Evolutionary conservation across 2,888 invertebrate genomes (phyloP), one percentile per base, ranked within the genome.

Genomic region (Cataglyphis altisquamis): DNA sequence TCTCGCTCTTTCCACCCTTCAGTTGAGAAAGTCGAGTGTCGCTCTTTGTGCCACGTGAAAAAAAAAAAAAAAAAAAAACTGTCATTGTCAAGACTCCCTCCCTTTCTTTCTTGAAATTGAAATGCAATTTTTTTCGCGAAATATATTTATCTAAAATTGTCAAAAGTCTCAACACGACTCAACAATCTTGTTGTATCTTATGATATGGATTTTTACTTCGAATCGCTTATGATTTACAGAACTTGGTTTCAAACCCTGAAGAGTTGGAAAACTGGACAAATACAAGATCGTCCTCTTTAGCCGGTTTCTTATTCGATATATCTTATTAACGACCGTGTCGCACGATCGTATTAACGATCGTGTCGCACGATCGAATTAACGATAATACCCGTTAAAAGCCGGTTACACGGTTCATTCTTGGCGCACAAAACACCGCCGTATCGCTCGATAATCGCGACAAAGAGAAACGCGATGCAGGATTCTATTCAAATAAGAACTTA

Each of bases 21-120:
- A 86, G 87, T 88, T 87, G 87, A 89, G 87, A 89, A 91, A 91
- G 88, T 91, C 90, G 89, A 92, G 90, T 89, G 89, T 86, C 88
- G 86, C 84, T 84, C 83, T 83, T 86, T 84, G 83, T 41, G 60
- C 29, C 60, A 60, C 52, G 29, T 10, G 25, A 25, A 25, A 25
- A 25, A 25, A 25, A 25, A 25, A 25, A 25, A 25, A 32, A 32
- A 32, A 32, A 32, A 32, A 32, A 32, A 32, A 32, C 32, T 32
- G 32, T 0, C 32, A 41, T 41, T n/a, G 72, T 32, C n/a, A 29
- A 21, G 32, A 18, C 64, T 52, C 41, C 63, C 25, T 25, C 1
- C 25, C 55, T 75, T 41, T 36, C 45, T 48, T 48, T 48, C 48
- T 4, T 1, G 6, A 18, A 48, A 52, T n/a, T 18, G n/a, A 52